A percentile compares a stretch with the other conserved stretches of the same genome.
phyloP scores from a whole-genome alignment of 2,888 invertebrate species.

The Encarsia formosa region DNA sequence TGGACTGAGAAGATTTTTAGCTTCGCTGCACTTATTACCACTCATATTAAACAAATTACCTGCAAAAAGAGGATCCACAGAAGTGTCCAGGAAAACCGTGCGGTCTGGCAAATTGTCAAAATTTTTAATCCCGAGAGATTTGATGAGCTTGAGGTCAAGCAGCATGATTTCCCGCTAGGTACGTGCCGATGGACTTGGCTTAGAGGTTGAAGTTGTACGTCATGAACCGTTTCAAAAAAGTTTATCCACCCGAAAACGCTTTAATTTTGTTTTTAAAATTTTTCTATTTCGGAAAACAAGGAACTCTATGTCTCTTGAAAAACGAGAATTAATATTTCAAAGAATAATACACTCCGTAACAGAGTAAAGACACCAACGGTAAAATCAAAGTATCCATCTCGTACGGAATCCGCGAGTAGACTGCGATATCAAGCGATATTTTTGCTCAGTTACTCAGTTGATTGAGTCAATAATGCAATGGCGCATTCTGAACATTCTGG shows the following conservation, averaged over 20 bases:
- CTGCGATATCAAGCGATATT: no score
- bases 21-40: constrained; percentile 51
- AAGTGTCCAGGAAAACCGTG: constrained; percentile 30
- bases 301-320: no score
- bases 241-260: constrained; percentile 2
- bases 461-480: no score
- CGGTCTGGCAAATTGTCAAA: constrained; percentile 39
- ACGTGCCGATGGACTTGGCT: constrained; percentile 15
- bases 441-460: no score
- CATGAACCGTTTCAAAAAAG: constrained; percentile 2
- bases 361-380: no score
- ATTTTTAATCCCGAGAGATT: constrained; percentile 34
- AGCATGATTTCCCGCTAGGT: constrained; percentile 32
- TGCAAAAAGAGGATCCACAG: constrained; percentile 35
- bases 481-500: no score
- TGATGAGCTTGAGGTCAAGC: constrained; percentile 38
- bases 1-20: constrained; percentile 55
- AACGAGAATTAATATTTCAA: no score
- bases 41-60: constrained; percentile 35
- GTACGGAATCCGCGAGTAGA: no score
- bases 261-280: no score
- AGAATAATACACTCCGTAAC: no score
- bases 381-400: no score
- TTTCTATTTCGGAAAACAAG: no score
- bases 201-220: constrained; percentile 17